These are phyloP conservation scores for Thamnophis sirtalis DNA, from an alignment of 2,113 vertebrate species.

Conservation along the genomic window DNA sequence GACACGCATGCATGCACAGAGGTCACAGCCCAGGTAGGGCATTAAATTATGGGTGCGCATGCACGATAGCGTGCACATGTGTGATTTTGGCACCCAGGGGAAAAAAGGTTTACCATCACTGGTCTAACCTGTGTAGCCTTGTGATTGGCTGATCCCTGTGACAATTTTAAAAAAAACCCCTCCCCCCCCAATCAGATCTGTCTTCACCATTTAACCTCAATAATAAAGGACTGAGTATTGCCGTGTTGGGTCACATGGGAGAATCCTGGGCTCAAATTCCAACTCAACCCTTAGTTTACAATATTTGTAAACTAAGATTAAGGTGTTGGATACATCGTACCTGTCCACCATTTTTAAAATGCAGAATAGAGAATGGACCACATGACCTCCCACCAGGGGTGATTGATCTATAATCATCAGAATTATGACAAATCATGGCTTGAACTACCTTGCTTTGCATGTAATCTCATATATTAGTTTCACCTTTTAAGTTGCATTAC, in stretches of 20 bases:
- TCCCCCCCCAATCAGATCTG: not conserved
- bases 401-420: no score
- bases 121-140: not conserved
- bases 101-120: no score
- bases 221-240: not conserved
- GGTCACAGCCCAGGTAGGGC: no score
- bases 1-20: no score
- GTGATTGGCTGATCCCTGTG: not conserved
- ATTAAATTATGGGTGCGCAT: no score
- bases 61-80: no score
- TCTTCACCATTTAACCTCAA: not conserved
- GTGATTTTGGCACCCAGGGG: no score
- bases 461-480: no score
- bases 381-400: no score
- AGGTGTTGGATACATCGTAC: not conserved
- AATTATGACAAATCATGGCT: no score
- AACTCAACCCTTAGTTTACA: not conserved
- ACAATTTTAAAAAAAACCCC: not conserved
- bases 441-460: no score
- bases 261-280: not conserved
- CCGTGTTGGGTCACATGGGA: not conserved
- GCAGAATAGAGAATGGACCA: not conserved
- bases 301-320: not conserved
- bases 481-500: no score
- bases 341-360: not conserved